Conservation (phyloP, 2,888 invertebrate genomes). For the Parascotia fuliginaria region DNA sequence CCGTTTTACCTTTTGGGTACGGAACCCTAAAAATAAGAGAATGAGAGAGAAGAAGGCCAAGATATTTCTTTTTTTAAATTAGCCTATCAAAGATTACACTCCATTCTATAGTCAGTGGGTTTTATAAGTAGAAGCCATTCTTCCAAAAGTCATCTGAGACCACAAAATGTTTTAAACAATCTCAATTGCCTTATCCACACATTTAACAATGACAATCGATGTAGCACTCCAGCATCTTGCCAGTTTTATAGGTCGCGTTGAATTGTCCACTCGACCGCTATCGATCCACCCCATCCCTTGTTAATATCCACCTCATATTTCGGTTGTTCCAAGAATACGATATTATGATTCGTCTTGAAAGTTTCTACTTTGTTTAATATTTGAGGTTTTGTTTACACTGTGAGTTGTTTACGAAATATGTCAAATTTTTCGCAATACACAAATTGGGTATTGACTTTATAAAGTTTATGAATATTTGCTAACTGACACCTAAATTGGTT, state of each 20-base stretch:
- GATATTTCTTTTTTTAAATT: too few species aligned
- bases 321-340: conserved; percentile 4
- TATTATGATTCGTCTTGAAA: not conserved
- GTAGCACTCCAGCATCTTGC: conserved; percentile 48
- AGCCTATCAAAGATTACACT: too few species aligned
- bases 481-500: too few species aligned
- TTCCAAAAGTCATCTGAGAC: too few species aligned
- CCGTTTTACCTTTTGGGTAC: too few species aligned
- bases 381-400: not conserved
- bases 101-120: too few species aligned
- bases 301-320: conserved; percentile 39
- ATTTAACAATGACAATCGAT: not conserved
- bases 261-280: conserved; percentile 56
- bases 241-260: conserved; percentile 72
- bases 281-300: conserved; percentile 49
- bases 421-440: not conserved
- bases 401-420: not conserved
- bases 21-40: too few species aligned
- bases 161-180: not conserved
- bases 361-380: too few species aligned
- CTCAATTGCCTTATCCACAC: conserved; percentile 2
- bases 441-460: too few species aligned
- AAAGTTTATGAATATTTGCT: too few species aligned
- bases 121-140: too few species aligned
- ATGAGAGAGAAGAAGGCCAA: too few species aligned